Conservation (phyloP, 2,113 vertebrate species). For the Charina bottae region DNA sequence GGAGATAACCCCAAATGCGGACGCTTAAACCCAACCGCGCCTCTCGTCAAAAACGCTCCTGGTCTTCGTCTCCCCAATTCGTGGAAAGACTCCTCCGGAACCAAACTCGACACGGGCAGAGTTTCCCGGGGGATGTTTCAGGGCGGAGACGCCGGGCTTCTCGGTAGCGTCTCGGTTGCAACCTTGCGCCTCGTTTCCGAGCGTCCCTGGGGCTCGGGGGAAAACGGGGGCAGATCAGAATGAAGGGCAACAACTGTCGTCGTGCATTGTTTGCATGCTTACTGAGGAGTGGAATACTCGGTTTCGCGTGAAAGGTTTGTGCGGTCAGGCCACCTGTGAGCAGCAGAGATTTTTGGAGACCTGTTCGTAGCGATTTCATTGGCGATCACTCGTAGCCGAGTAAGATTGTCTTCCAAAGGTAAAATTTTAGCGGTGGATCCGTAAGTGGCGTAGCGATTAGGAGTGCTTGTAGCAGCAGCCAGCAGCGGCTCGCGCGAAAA, state of each 20-base stretch:
- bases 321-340: background rate
- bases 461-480: background rate
- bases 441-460: background rate
- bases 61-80: background rate
- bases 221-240: background rate
- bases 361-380: background rate
- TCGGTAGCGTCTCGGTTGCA: background rate
- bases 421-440: too few species aligned
- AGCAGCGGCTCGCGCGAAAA: background rate
- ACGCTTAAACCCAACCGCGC: background rate
- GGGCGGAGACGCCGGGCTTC: background rate
- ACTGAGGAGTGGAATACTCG: background rate
- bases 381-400: too few species aligned
- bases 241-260: background rate
- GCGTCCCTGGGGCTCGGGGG: background rate
- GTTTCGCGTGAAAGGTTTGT: background rate
- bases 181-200: background rate
- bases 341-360: background rate
- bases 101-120: background rate
- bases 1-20: background rate
- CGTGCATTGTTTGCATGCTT: background rate
- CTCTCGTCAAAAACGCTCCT: background rate
- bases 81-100: background rate
- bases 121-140: background rate
- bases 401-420: too few species aligned